Percentiles rank a stretch among this genome's conserved stretches.
Conservation (phyloP, 37 sponge, comb jelly and placozoan genomes). For the Halichondria panicea region DNA sequence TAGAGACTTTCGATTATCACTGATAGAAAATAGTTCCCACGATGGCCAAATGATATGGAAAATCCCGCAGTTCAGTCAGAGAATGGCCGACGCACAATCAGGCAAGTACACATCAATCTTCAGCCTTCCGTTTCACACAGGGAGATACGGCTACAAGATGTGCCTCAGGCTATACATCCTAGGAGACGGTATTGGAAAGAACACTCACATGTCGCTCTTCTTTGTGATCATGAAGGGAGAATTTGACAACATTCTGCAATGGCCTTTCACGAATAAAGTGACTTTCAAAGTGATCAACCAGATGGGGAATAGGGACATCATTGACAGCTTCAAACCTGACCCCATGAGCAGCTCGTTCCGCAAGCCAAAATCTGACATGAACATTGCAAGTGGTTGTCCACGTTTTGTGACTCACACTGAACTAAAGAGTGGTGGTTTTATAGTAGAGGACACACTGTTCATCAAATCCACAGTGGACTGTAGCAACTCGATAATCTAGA, state of each 20-base stretch:
- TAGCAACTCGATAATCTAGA: too few species aligned
- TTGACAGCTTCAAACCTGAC: conserved; percentile 78
- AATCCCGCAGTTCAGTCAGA: conserved; percentile 67
- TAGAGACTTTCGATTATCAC: conserved; percentile 66
- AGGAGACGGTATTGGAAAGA: conserved; percentile 82
- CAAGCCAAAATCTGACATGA: conserved; percentile 80
- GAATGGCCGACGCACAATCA: conserved; percentile 63
- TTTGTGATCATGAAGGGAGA: conserved; percentile 81
- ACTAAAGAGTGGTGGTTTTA: conserved; percentile 48
- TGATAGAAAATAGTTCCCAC: conserved; percentile 64
- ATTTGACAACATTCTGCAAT: conserved; percentile 81
- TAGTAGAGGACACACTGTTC: conserved; percentile 67
- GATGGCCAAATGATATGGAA: conserved; percentile 79
- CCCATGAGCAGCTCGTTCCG: conserved; percentile 72
- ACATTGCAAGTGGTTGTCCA: conserved; percentile 79
- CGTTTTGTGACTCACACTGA: conserved; percentile 51
- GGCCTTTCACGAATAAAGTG: conserved; percentile 79
- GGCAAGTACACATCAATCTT: conserved; percentile 81
- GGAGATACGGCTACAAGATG: conserved; percentile 86
- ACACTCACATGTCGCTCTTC: conserved; percentile 74
- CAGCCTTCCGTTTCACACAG: conserved; percentile 75
- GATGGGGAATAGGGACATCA: conserved; percentile 40
- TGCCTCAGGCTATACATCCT: conserved; percentile 77
- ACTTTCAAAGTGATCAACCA: conserved; percentile 80
- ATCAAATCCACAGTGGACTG: conserved; percentile 61